These are phyloP conservation scores for Tribolium madens DNA, from an alignment of 1,140 invertebrate species.

Conservation along the genomic window DNA sequence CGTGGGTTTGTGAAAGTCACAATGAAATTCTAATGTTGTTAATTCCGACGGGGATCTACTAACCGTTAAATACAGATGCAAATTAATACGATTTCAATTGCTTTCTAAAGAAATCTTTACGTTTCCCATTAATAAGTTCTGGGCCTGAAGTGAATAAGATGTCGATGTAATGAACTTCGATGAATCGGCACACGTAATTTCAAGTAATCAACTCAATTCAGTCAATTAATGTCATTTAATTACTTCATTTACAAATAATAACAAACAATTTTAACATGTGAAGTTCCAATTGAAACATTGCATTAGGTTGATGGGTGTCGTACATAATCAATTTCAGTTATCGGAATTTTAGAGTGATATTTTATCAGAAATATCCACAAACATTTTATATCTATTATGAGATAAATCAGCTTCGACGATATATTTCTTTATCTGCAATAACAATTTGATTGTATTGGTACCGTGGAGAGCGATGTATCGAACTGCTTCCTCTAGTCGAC, in stretches of 20 bases:
- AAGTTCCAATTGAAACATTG: too few relatives aligned
- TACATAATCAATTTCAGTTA: not conserved
- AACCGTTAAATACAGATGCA: slow-evolving; percentile 44
- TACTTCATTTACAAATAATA: too few relatives aligned
- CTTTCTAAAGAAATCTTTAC: not conserved
- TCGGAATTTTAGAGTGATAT: slow-evolving; percentile 36
- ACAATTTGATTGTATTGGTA: slow-evolving; percentile 39
- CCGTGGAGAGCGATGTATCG: slow-evolving; percentile 31
- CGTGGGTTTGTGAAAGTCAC: slow-evolving; percentile 12
- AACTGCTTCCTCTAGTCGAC: slow-evolving; percentile 19
- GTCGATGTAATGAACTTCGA: not conserved
- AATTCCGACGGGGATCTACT: slow-evolving; percentile 21
- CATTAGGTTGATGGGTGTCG: not conserved
- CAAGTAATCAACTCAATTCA: not conserved
- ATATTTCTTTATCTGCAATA: slow-evolving; percentile 37
- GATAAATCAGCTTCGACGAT: slow-evolving; percentile 36
- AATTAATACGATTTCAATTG: slow-evolving; percentile 25
- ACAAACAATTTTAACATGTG: too few relatives aligned
- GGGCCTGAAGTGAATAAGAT: not conserved
- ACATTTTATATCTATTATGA: slow-evolving; percentile 30
- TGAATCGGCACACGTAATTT: not conserved
- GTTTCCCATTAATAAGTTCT: not conserved
- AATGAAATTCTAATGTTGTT: slow-evolving; percentile 40
- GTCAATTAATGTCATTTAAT: too few relatives aligned
- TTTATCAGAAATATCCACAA: slow-evolving; percentile 11